Conservation (phyloP, 1,140 invertebrate species). For the Aethina tumida region DNA sequence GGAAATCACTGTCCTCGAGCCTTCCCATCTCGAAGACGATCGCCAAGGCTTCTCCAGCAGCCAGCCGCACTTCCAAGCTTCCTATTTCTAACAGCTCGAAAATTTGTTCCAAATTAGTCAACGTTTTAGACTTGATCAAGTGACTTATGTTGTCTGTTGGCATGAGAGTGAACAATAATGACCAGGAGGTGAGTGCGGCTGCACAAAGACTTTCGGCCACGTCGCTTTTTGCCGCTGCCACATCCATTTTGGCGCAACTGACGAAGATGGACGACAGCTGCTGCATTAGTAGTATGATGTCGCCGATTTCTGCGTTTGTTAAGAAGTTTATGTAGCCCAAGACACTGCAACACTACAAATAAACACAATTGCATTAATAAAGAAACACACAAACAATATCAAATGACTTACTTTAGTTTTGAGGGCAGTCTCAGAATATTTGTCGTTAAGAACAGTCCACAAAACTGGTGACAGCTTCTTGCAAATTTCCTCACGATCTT, state of each 20-base stretch:
- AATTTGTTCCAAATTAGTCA: slow-evolving; percentile 53
- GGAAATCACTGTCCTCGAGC: slow-evolving; percentile 55
- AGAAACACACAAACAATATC: too few relatives aligned
- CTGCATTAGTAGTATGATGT: slow-evolving; percentile 65
- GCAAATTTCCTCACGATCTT: slow-evolving; percentile 52
- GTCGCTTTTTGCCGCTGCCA: slow-evolving; percentile 58
- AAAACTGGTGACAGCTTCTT: slow-evolving; percentile 48
- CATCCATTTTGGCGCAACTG: slow-evolving; percentile 70
- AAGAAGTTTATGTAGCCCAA: slow-evolving; percentile 78
- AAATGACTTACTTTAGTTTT: slow-evolving; percentile 44
- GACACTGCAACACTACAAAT: too few relatives aligned
- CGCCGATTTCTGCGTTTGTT: slow-evolving; percentile 59
- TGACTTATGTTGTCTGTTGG: slow-evolving; percentile 47
- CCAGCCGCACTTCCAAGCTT: slow-evolving; percentile 77
- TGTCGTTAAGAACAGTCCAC: slow-evolving; percentile 48
- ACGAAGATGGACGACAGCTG: slow-evolving; percentile 75
- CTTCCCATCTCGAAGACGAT: slow-evolving; percentile 75
- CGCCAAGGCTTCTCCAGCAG: slow-evolving; percentile 83
- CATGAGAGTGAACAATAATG: slow-evolving; percentile 70
- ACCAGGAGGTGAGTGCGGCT: slow-evolving; percentile 77
- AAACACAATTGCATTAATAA: too few relatives aligned
- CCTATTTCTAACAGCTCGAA: slow-evolving; percentile 62
- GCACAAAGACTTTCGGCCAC: slow-evolving; percentile 63
- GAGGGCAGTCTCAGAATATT: slow-evolving; percentile 44
- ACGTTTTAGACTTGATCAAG: slow-evolving; percentile 24